phyloP scores from a whole-genome alignment of 1,140 invertebrate genomes.

The Thalassaphorura encarpata region DNA sequence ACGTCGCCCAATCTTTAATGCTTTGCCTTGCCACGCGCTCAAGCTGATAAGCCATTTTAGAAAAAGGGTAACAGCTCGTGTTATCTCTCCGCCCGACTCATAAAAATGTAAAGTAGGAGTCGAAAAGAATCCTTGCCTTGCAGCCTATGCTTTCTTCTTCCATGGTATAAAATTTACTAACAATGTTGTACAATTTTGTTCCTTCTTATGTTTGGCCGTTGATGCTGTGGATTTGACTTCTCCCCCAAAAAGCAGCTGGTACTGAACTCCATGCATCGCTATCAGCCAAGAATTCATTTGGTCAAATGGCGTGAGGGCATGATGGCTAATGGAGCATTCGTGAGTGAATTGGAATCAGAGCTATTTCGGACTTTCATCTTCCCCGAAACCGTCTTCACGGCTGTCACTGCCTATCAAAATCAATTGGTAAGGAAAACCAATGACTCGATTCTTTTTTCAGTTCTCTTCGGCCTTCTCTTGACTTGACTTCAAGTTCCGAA shows the following conservation, averaged over 20 bases:
- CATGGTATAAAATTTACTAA: too few relatives aligned
- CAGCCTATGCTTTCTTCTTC: too few relatives aligned
- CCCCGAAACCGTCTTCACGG: conserved; percentile 56
- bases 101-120: too few relatives aligned
- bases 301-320: conserved; percentile 41
- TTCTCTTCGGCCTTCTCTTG: background rate
- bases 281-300: conserved; percentile 57
- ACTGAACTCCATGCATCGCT: conserved; percentile 62
- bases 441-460: background rate
- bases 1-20: too few relatives aligned
- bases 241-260: conserved; percentile 48
- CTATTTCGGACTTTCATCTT: conserved; percentile 52
- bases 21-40: too few relatives aligned
- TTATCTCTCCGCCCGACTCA: too few relatives aligned
- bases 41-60: too few relatives aligned
- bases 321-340: conserved; percentile 34
- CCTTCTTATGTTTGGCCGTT: too few relatives aligned
- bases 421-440: conserved; percentile 47
- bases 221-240: too few relatives aligned
- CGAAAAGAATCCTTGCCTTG: too few relatives aligned
- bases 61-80: too few relatives aligned
- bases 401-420: conserved; percentile 61
- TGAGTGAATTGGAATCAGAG: conserved; percentile 44
- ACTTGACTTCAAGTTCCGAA: background rate
- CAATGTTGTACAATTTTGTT: too few relatives aligned